Base-by-base conservation (phyloP, 2,113 vertebrate species). In the Lutjanus erythropterus region DNA sequence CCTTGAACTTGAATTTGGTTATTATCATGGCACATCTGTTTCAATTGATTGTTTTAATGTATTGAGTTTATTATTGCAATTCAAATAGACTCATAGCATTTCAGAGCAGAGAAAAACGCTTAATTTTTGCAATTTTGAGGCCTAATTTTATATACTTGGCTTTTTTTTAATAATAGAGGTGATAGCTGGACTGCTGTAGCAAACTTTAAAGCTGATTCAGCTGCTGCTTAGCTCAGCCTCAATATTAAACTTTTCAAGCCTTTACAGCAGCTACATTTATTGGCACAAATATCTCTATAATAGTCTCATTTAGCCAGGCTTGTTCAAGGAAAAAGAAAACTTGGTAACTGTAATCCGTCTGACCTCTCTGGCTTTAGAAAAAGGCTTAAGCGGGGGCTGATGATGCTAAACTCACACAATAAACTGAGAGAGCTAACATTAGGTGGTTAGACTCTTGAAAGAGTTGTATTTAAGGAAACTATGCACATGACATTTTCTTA, bases 401-500 rank as follows among this genome's bases (percentile, higher is more conserved):
- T 35, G 76, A 81, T 61, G 69, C 41, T 85, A 66, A 86, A 80
- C 56, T 41, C 49, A 25, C 46, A 77, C 68, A 80, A 55, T 80
- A 58, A 84, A 82, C 52, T 15, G 15, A 79, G 65, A n/a, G 71
- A 53, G 59, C 41, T 46, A 52, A 78, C 60, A 75, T 42, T 39
- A 59, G 68, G 71, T 39, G 61, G 78, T 74, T 49, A 29, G 23
- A 53, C 55, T 41, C 75, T 82, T 84, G 75, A 85, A 71, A 85
- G 78, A 69, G 49, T 21, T 21, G 46, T 0, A 49, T 83, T 72
- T 53, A 71, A 46, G 80, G 60, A 84, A 91, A 87, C 21, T 80
- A 72, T 80, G 71, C 69, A 23, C 75, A 65, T 83, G 81, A 81
- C 76, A 83, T 88, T 87, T 89, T 83, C 52, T 85, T 60, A 6